Percentiles rank a stretch among this genome's conserved stretches.
phyloP scores from a whole-genome alignment of 2,888 invertebrate species.

The Antheraea yamamai region DNA sequence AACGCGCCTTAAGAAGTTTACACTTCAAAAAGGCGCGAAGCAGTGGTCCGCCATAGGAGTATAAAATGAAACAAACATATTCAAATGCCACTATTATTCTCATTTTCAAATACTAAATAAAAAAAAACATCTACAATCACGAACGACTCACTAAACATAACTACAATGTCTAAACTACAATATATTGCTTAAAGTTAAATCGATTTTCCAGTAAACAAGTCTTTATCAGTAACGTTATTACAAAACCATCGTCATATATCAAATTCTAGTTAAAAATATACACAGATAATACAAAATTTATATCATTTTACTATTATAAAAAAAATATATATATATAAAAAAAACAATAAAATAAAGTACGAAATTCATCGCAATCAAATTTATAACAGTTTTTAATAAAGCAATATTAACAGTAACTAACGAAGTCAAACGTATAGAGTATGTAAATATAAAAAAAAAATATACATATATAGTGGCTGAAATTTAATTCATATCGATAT shows the following conservation, averaged over 20 bases:
- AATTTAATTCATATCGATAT: background rate
- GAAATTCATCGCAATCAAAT: background rate
- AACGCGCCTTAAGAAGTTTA: too few species aligned
- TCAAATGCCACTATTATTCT: slow-evolving; percentile 12
- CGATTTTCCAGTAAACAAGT: slow-evolving; percentile 4
- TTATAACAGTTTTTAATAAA: background rate
- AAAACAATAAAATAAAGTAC: too few species aligned
- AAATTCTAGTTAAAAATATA: background rate
- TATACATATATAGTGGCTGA: background rate
- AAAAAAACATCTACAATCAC: slow-evolving; percentile 23
- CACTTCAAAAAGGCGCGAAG: too few species aligned
- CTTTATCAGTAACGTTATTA: background rate
- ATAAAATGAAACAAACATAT: background rate
- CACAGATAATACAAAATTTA: too few species aligned
- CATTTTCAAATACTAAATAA: slow-evolving; percentile 17
- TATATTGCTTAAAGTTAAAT: slow-evolving; percentile 6
- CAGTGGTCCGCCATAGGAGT: background rate
- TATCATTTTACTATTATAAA: too few species aligned
- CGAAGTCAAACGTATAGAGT: too few species aligned
- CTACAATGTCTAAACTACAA: slow-evolving; percentile 15
- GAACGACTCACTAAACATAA: background rate
- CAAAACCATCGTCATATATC: background rate
- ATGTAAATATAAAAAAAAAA: background rate
- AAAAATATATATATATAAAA: too few species aligned
- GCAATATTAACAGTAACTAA: too few species aligned